Base-by-base conservation (phyloP, 2,888 invertebrate genomes). In the Rhabditoides inermis region DNA sequence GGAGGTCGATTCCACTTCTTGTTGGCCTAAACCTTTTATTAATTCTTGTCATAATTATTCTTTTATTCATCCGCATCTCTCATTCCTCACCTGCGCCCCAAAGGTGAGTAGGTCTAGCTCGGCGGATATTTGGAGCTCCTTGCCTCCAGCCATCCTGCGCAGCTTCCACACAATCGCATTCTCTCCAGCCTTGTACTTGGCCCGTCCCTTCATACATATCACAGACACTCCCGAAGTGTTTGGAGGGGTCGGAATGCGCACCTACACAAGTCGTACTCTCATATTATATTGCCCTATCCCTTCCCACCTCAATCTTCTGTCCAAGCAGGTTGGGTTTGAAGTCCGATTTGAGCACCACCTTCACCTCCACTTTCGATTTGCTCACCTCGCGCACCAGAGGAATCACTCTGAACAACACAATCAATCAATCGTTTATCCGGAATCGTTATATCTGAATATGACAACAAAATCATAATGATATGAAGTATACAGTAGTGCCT, bases 1-100 rank as follows among this genome's bases (percentile, higher is more conserved):
- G 98, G 98, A 23, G 98, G 98, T 46, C 98, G 84, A 18, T 95
- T 98, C 98, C 98, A 99, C 78, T 98, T 98, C 82, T 98, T 95
- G 56, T 75, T 58, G 55, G 73, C 75, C 58, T 81, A 18, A 68
- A 63, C 7, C 91, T 91, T 75, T 91, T 94, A 0, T 22, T 42
- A 15, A 28, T 32, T 7, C n/a, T 46, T 10, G 41, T 40, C 37
- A 36, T n/a, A 37, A 2, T 6, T 25, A 3, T 25, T n/a, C 22
- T 22, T 30, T 39, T 23, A 23, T 45, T 23, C 32, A 32, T 32
- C 12, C n/a, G 6, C 40, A 40, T 77, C 56, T 81, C n/a, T n/a
- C n/a, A n/a, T n/a, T n/a, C n/a, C n/a, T n/a, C n/a, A n/a, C 80
- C 20, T 68, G 61, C 10, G 91, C 92, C 75, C 92, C 94, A 0